Percentiles rank a stretch among this genome's conserved stretches.
These are phyloP conservation scores for Phrynocephalus guinanensis DNA, from an alignment of 2,797 vertebrate genomes.

Conservation along the genomic window DNA sequence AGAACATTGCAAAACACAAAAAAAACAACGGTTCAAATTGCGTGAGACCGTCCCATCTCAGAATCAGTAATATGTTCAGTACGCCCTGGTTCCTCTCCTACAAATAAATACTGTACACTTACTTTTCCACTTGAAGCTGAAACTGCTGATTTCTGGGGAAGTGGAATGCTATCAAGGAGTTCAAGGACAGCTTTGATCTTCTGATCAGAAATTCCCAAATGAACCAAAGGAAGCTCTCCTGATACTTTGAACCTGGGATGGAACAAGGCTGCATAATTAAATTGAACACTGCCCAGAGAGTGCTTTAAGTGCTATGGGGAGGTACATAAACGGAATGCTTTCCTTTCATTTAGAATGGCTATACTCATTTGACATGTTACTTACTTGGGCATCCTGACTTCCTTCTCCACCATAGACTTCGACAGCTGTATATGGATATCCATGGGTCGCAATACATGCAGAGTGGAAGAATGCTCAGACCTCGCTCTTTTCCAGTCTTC, in stretches of 20 bases:
- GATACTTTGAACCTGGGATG: constrained; percentile 89
- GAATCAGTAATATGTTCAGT: neutral
- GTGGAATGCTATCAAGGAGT: constrained; percentile 87
- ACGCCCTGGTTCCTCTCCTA: too few relatives aligned
- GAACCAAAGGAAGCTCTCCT: constrained; percentile 91
- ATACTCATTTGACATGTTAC: constrained; percentile 71
- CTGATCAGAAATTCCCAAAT: constrained; percentile 90
- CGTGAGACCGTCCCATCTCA: neutral
- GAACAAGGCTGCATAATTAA: too few relatives aligned
- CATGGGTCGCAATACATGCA: constrained; percentile 92
- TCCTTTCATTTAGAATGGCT: too few relatives aligned
- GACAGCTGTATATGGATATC: constrained; percentile 90
- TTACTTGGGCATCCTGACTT: constrained; percentile 92
- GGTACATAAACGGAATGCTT: too few relatives aligned
- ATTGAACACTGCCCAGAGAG: too few relatives aligned
- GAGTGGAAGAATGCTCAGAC: constrained; percentile 83
- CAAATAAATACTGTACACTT: constrained; percentile 16
- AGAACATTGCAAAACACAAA: constrained; percentile 30
- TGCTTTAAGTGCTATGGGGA: too few relatives aligned
- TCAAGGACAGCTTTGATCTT: constrained; percentile 86
- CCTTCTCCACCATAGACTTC: constrained; percentile 95
- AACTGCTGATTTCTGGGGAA: constrained; percentile 80
- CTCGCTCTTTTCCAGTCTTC: constrained; percentile 89
- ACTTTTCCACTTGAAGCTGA: constrained; percentile 83
- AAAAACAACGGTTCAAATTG: neutral